phyloP scores from a whole-genome alignment of 1,140 invertebrate species.

The Trichomalopsis sarcophagae region DNA sequence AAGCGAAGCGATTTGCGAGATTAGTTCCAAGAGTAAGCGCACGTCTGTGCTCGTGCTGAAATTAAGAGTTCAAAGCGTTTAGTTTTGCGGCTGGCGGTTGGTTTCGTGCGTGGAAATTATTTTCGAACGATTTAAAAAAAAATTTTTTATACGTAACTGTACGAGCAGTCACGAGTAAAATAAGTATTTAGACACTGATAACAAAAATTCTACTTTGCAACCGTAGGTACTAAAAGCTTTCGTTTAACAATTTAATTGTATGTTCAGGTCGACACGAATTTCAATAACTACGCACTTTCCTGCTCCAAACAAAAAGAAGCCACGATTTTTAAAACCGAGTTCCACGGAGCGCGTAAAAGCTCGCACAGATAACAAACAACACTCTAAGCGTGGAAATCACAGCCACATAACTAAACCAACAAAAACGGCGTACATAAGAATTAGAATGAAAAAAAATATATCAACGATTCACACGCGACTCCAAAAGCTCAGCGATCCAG shows the following conservation, averaged over 20 bases:
- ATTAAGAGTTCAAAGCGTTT: constrained; percentile 20
- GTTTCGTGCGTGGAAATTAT: neutral
- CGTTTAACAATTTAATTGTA: no score
- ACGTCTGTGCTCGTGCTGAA: constrained; percentile 16
- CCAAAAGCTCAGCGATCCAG: neutral
- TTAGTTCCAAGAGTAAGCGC: constrained; percentile 5
- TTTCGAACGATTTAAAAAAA: neutral
- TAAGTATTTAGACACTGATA: no score
- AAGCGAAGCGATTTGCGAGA: constrained; percentile 3
- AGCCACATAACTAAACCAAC: no score
- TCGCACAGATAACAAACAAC: no score
- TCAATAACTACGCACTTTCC: neutral
- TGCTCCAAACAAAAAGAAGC: no score
- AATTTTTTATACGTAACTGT: neutral
- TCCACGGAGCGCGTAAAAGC: no score
- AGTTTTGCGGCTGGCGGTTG: neutral
- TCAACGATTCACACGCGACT: neutral
- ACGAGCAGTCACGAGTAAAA: no score
- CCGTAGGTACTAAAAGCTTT: no score
- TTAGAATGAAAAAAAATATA: neutral
- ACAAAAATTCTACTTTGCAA: no score
- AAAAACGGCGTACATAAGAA: neutral
- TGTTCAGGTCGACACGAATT: no score
- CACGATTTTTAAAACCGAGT: no score
- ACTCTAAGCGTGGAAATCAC: no score